These are phyloP conservation scores for Pseudeuparius sepicola DNA, from an alignment of 2,888 invertebrate genomes.

Conservation along the genomic window DNA sequence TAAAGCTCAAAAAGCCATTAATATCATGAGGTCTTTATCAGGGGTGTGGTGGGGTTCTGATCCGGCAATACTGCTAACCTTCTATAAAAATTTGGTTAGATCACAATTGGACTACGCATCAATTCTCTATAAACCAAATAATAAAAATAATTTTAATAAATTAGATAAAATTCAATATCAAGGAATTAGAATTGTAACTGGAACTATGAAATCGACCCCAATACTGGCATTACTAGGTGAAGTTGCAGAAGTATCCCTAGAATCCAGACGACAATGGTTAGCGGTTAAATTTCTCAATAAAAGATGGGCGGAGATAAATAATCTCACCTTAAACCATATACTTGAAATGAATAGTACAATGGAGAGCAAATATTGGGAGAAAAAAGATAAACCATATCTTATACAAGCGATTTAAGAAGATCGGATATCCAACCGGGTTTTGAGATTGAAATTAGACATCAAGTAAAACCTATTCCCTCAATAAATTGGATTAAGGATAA, in stretches of 20 bases:
- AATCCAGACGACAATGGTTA: slow-evolving; percentile 1
- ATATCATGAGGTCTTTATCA: not conserved
- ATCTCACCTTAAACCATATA: too few species aligned
- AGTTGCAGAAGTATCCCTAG: not conserved
- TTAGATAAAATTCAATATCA: not conserved
- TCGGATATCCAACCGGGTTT: too few species aligned
- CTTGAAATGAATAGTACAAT: too few species aligned
- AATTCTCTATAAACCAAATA: not conserved
- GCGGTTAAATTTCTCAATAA: not conserved
- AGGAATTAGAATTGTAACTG: not conserved
- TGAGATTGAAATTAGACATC: too few species aligned
- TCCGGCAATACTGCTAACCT: not conserved
- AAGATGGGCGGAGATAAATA: not conserved
- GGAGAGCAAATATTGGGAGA: too few species aligned
- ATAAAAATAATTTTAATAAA: slow-evolving; percentile 1
- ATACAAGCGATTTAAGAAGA: too few species aligned
- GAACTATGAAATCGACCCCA: slow-evolving; percentile 2
- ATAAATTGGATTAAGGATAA: too few species aligned
- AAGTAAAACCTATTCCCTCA: too few species aligned
- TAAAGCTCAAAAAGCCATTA: not conserved
- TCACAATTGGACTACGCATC: not conserved
- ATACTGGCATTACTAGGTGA: not conserved
- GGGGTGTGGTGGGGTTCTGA: slow-evolving; percentile 3
- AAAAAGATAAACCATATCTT: too few species aligned
- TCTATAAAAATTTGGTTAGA: not conserved